Evolutionary conservation across 2,888 invertebrate genomes (phyloP).

Genomic region (Protonemura montana): DNA sequence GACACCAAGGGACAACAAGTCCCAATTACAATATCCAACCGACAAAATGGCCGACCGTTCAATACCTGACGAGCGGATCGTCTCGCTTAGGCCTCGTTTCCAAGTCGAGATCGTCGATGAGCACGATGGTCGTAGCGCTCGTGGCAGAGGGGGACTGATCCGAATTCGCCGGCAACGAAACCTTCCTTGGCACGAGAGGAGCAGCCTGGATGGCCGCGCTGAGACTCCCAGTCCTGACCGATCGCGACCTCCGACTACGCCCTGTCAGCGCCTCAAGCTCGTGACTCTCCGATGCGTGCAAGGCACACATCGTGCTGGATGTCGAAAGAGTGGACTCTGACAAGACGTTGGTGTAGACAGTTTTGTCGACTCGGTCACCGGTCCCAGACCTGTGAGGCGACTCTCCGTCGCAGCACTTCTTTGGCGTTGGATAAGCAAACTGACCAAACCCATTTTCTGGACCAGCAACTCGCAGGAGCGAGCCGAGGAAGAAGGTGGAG

Average conservation of each 20-base stretch:
- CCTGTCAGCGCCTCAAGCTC: constrained; percentile 56
- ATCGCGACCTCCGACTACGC: constrained; percentile 47
- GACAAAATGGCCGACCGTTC: background rate
- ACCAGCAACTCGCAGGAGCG: constrained; percentile 78
- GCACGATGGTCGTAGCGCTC: constrained; percentile 72
- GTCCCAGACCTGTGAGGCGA: constrained; percentile 50
- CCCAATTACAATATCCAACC: background rate
- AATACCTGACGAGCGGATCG: constrained; percentile 47
- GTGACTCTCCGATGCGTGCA: constrained; percentile 55
- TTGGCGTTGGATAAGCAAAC: constrained; percentile 56
- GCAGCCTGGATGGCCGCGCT: background rate
- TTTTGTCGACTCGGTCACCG: constrained; percentile 44
- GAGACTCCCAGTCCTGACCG: constrained; percentile 14
- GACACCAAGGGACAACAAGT: background rate
- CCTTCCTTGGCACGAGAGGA: constrained; percentile 49
- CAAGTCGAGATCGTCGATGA: constrained; percentile 65
- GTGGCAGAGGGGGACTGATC: constrained; percentile 69
- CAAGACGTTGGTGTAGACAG: constrained; percentile 51
- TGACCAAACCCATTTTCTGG: constrained; percentile 65
- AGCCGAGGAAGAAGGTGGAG: constrained; percentile 87
- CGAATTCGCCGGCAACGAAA: constrained; percentile 56
- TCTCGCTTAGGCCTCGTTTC: constrained; percentile 36
- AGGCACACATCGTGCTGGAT: constrained; percentile 57
- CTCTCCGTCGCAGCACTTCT: constrained; percentile 45
- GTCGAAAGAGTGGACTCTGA: constrained; percentile 58